Evolutionary conservation across 2,797 vertebrate genomes (phyloP).

Genomic region (Astyanax mexicanus): DNA sequence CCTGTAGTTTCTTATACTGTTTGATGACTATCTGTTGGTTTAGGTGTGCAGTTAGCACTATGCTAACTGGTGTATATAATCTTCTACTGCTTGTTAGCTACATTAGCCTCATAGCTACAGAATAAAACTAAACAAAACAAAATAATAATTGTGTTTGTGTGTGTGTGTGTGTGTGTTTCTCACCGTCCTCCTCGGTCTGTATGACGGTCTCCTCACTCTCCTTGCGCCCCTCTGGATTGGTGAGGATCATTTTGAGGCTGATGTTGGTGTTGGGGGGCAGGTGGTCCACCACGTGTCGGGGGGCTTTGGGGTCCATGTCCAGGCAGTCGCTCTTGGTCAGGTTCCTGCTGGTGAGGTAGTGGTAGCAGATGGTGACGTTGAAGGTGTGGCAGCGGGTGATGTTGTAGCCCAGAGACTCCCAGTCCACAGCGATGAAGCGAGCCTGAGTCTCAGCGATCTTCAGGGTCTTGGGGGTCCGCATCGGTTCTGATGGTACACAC

Average conservation of each 20-base stretch:
- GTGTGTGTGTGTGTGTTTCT: conserved; percentile 36
- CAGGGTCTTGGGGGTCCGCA: conserved; percentile 94
- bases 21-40: background rate
- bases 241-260: conserved; percentile 98
- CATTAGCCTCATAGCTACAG: too few relatives aligned
- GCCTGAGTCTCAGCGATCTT: conserved; percentile 96
- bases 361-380: conserved; percentile 98
- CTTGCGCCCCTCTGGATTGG: conserved; percentile 96
- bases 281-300: conserved; percentile 91
- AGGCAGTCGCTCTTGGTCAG: conserved; percentile 92
- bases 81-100: too few relatives aligned
- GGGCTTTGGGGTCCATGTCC: conserved; percentile 99
- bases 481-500: conserved; percentile 84
- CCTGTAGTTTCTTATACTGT: too few relatives aligned
- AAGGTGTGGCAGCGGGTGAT: conserved; percentile 98
- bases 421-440: conserved; percentile 94
- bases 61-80: too few relatives aligned
- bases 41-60: too few relatives aligned
- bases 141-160: background rate
- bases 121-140: too few relatives aligned
- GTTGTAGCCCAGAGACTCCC: conserved; percentile 98
- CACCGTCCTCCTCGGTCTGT: conserved; percentile 98
- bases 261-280: conserved; percentile 97
- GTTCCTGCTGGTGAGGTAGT: conserved; percentile 89
- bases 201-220: conserved; percentile 97